Percentiles rank a stretch among this genome's conserved stretches.
Evolutionary conservation across 2,797 vertebrate genomes (phyloP).

Genomic region (Darevskia mixta): DNA sequence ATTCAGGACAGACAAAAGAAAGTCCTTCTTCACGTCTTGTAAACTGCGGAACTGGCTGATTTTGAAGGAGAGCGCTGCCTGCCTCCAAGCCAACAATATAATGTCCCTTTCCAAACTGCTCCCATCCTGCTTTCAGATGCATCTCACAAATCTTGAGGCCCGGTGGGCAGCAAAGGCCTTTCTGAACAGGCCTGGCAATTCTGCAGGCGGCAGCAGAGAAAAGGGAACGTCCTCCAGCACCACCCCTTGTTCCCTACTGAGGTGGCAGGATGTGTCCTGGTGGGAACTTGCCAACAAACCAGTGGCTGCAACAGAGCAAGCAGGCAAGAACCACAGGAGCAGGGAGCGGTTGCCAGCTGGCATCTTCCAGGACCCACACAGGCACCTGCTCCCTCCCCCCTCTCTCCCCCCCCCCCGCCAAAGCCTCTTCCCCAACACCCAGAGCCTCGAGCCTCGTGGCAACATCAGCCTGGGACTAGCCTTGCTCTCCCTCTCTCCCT

Average conservation of each 20-base stretch:
- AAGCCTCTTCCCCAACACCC: neutral
- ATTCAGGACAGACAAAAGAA: too few relatives aligned
- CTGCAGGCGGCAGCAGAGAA: neutral
- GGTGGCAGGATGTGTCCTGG: neutral
- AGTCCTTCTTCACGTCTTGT: too few relatives aligned
- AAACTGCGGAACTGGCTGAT: too few relatives aligned
- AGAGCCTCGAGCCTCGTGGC: neutral
- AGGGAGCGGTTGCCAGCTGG: neutral
- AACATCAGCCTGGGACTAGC: conserved; percentile 6
- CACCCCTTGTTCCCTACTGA: neutral
- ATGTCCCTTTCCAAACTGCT: too few relatives aligned
- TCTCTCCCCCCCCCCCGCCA: neutral
- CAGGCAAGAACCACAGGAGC: neutral
- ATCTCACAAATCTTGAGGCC: neutral
- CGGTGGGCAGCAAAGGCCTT: neutral
- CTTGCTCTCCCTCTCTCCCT: neutral
- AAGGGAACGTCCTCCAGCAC: accelerated
- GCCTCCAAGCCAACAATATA: too few relatives aligned
- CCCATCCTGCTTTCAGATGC: neutral
- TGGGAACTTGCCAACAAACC: neutral
- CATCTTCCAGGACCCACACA: neutral
- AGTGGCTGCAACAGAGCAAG: neutral
- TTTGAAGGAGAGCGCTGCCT: too few relatives aligned
- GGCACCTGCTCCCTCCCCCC: conserved; percentile 32
- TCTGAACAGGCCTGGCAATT: neutral